Conservation (phyloP, 2,113 vertebrate species). For the Neogale vison region DNA sequence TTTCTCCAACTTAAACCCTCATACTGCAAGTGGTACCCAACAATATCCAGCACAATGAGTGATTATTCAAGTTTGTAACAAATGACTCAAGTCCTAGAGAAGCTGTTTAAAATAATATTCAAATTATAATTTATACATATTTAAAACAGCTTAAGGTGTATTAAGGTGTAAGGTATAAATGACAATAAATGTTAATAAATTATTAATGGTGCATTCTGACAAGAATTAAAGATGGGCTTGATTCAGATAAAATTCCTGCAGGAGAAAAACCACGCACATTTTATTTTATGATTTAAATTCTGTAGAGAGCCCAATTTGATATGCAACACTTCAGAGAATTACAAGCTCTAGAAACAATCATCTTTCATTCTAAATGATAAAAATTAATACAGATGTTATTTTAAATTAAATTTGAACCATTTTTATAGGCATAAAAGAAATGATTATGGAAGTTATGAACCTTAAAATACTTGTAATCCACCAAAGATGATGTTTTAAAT, state of each 20-base stretch:
- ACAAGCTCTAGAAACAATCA: slow-evolving; percentile 50
- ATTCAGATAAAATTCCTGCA: slow-evolving; percentile 56
- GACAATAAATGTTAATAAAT: slow-evolving; percentile 60
- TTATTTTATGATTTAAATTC: slow-evolving; percentile 68
- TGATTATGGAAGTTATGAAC: slow-evolving; percentile 70
- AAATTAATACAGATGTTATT: slow-evolving; percentile 76
- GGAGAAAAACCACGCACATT: slow-evolving; percentile 62
- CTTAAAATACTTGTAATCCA: slow-evolving; percentile 64
- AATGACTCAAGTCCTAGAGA: neutral
- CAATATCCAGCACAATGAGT: neutral
- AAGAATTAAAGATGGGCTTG: slow-evolving; percentile 61
- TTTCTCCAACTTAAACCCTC: neutral
- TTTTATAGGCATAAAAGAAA: slow-evolving; percentile 50
- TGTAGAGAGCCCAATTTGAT: slow-evolving; percentile 39
- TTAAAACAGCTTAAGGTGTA: slow-evolving; percentile 55
- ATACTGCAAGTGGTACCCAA: neutral
- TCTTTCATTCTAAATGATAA: slow-evolving; percentile 20
- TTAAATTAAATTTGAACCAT: slow-evolving; percentile 49
- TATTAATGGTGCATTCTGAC: slow-evolving; percentile 21
- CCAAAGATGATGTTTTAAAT: slow-evolving; percentile 64
- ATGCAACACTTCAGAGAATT: slow-evolving; percentile 54
- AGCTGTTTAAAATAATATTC: slow-evolving; percentile 27
- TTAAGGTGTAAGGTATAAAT: slow-evolving; percentile 52
- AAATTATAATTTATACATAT: slow-evolving; percentile 57
- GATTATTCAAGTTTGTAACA: neutral